phyloP scores from a whole-genome alignment of 2,888 invertebrate species.

The Cantharis lateralis region DNA sequence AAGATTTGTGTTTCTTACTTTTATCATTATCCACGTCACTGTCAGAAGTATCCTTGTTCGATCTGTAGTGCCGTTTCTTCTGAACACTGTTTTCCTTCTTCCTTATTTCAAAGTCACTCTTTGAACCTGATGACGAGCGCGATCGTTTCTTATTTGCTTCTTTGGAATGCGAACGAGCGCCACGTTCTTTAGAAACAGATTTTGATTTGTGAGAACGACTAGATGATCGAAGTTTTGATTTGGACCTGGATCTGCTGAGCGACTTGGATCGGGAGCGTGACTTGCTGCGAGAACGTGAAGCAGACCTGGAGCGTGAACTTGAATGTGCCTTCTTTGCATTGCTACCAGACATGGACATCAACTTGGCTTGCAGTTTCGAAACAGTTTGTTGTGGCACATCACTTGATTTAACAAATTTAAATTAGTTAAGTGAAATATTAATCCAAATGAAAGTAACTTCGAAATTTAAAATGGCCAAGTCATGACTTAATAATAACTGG shows the following conservation, averaged over 20 bases:
- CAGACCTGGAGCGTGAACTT: conserved; percentile 47
- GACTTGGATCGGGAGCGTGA: conserved; percentile 41
- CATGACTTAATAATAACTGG: no score
- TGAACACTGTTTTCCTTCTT: conserved; percentile 82
- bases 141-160: conserved; percentile 34
- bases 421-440: not conserved
- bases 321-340: conserved; percentile 46
- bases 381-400: conserved; percentile 59
- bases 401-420: conserved; percentile 7
- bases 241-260: conserved; percentile 8
- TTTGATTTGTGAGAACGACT: conserved; percentile 40
- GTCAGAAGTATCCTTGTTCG: conserved; percentile 80
- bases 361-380: conserved; percentile 65
- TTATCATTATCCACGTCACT: conserved; percentile 60
- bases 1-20: conserved; percentile 46
- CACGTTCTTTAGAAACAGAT: conserved; percentile 34
- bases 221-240: conserved; percentile 39
- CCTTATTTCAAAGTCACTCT: conserved; percentile 69
- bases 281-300: conserved; percentile 48
- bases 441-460: no score
- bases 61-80: conserved; percentile 87
- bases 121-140: conserved; percentile 43
- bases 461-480: no score
- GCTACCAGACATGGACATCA: conserved; percentile 65
- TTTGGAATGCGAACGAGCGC: conserved; percentile 36